A percentile compares a stretch with the other conserved stretches of the same genome.
These are phyloP conservation scores for Melitaea cinxia DNA, from an alignment of 1,140 invertebrate genomes.

Conservation along the genomic window DNA sequence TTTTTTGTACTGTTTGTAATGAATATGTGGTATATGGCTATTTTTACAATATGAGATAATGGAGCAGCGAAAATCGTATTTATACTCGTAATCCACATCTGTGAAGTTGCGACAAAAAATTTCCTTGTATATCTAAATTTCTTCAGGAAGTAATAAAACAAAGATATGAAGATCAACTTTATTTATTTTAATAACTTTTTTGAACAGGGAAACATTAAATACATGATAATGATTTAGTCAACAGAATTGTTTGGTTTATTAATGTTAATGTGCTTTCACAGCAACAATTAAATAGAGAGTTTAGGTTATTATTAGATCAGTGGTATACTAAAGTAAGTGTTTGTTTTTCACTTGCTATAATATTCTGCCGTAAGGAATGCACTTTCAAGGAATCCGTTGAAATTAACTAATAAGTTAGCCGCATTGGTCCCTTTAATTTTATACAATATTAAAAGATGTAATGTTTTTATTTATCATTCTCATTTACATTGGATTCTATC, in stretches of 20 bases:
- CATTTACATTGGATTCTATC: slow-evolving; percentile 50
- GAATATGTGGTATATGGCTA: too few relatives aligned
- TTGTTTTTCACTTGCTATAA: not conserved
- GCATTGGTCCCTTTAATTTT: slow-evolving; percentile 32
- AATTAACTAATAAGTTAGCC: slow-evolving; percentile 5
- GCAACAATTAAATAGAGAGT: not conserved
- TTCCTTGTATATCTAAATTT: not conserved
- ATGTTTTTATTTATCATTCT: slow-evolving; percentile 10
- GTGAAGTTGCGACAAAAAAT: too few relatives aligned
- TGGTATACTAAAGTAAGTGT: not conserved
- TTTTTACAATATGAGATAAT: too few relatives aligned
- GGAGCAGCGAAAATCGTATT: too few relatives aligned
- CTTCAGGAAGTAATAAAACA: not conserved
- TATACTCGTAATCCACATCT: not conserved
- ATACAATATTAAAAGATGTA: slow-evolving; percentile 20
- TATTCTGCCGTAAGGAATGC: not conserved
- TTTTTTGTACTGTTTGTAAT: too few relatives aligned
- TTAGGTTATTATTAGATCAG: not conserved
- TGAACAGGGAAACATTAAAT: slow-evolving; percentile 9
- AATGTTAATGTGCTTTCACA: too few relatives aligned
- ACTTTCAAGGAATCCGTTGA: too few relatives aligned
- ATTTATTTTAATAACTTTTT: not conserved
- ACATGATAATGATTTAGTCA: slow-evolving; percentile 5
- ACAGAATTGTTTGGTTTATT: slow-evolving; percentile 12
- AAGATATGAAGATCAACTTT: not conserved